Percentiles rank a stretch among this genome's conserved stretches.
Conservation (phyloP, 2,797 vertebrate genomes). For the Bucorvus abyssinicus region DNA sequence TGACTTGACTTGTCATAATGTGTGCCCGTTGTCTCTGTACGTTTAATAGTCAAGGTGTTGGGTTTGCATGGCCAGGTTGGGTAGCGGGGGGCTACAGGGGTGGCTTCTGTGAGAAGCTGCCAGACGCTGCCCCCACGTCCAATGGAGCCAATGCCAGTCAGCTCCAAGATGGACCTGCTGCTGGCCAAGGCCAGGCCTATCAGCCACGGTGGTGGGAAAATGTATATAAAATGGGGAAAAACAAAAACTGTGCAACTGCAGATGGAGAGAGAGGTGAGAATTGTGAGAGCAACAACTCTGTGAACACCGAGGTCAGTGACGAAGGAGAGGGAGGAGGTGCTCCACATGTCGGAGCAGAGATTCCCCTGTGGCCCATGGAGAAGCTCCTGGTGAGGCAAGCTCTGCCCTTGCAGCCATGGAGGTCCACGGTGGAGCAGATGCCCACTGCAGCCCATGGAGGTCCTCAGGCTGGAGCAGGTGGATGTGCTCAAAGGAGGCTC, state of each 20-base stretch:
- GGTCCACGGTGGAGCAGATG: no score
- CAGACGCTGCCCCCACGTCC: background rate
- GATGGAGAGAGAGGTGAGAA: background rate
- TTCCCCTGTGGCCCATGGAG: background rate
- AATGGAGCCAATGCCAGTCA: background rate
- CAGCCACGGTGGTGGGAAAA: accelerated
- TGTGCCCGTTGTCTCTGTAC: background rate
- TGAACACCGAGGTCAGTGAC: background rate
- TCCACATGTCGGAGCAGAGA: background rate
- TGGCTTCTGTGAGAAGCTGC: background rate
- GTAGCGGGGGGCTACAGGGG: background rate
- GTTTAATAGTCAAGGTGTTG: background rate
- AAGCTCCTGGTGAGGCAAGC: background rate
- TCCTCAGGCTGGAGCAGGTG: no score
- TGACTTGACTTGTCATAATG: background rate
- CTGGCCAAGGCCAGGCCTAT: background rate
- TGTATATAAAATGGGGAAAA: background rate
- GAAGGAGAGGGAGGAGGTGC: background rate
- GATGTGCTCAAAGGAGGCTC: no score
- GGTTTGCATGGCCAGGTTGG: background rate
- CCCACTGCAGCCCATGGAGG: no score
- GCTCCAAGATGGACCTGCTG: accelerated
- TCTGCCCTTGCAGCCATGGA: background rate
- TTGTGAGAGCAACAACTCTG: background rate
- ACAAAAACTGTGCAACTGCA: background rate